Evolutionary conservation across 2,113 vertebrate species (phyloP).

Genomic region (Oceanodroma tethys): DNA sequence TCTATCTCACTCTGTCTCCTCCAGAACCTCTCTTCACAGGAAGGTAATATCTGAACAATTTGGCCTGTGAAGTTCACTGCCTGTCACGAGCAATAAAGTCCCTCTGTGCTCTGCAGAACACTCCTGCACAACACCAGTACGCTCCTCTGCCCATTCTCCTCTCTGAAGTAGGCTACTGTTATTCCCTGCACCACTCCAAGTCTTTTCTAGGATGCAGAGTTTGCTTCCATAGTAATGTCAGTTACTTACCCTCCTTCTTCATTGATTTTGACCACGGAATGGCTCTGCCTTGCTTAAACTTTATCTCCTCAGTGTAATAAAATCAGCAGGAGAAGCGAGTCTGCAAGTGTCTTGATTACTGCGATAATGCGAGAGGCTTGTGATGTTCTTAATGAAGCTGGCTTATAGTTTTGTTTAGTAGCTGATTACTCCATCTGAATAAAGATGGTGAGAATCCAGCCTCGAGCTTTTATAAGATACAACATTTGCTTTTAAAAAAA

Average conservation of each 20-base stretch:
- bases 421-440: background rate
- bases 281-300: background rate
- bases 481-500: background rate
- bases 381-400: background rate
- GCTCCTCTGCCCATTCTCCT: background rate
- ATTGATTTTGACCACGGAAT: background rate
- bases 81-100: background rate
- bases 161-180: background rate
- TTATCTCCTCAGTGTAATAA: background rate
- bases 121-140: background rate
- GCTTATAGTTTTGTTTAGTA: background rate
- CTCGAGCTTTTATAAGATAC: background rate
- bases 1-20: background rate
- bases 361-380: background rate
- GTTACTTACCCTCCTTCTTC: background rate
- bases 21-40: background rate
- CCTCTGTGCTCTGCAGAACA: background rate
- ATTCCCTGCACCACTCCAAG: background rate
- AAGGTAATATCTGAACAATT: background rate
- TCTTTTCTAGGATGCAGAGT: background rate
- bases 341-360: background rate
- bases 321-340: background rate
- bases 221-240: background rate
- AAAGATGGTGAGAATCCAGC: background rate
- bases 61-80: background rate